These are phyloP conservation scores for Alcedo atthis DNA, from an alignment of 2,797 vertebrate species.

Conservation along the genomic window DNA sequence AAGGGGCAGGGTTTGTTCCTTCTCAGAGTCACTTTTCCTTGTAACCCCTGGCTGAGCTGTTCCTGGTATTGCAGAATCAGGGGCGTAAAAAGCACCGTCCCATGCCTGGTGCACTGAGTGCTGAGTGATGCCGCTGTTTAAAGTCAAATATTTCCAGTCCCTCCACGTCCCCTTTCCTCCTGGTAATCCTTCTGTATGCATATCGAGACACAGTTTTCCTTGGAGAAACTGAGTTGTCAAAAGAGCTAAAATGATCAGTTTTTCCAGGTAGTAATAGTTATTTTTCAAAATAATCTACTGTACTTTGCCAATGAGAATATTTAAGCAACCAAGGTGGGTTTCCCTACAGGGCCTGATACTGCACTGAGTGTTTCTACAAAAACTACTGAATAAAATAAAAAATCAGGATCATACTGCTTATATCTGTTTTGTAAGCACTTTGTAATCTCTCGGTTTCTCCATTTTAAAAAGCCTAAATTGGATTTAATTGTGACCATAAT, in stretches of 20 bases:
- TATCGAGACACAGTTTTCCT: neutral
- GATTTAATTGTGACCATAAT: neutral
- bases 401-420: neutral
- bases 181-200: neutral
- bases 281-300: neutral
- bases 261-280: neutral
- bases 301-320: neutral
- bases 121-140: neutral
- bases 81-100: neutral
- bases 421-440: neutral
- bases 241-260: neutral
- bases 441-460: neutral
- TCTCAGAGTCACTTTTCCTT: neutral
- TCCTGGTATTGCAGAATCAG: neutral
- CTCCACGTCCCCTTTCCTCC: neutral
- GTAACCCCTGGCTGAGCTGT: neutral
- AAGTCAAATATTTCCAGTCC: neutral
- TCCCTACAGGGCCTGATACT: neutral
- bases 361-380: neutral
- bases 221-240: neutral
- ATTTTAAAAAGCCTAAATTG: neutral
- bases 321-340: neutral
- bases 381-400: neutral
- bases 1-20: neutral
- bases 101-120: too few species aligned